Percentiles rank a stretch among this genome's conserved stretches.
Conservation (phyloP, 2,888 invertebrate genomes). For the Amphimallon solstitiale region DNA sequence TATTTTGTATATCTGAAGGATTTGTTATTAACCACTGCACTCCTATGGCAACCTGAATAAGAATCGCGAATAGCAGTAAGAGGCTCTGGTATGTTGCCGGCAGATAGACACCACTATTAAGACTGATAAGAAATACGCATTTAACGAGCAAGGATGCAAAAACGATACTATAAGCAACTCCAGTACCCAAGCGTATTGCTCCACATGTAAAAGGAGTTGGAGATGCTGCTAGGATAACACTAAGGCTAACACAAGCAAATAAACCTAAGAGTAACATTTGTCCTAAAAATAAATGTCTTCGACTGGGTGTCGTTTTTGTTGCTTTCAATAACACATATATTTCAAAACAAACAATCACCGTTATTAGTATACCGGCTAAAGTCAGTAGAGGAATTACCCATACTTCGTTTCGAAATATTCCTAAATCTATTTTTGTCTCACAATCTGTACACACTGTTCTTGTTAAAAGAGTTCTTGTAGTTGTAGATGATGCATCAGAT, state of each 20-base stretch:
- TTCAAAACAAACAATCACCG: conserved; percentile 87
- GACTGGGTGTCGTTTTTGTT: conserved; percentile 82
- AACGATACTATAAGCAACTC: conserved; percentile 84
- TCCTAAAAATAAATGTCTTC: conserved; percentile 86
- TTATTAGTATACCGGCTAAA: conserved; percentile 84
- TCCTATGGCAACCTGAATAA: conserved; percentile 88
- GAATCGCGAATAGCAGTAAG: conserved; percentile 87
- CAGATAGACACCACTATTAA: conserved; percentile 90
- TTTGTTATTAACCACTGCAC: conserved; percentile 86
- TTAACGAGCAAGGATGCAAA: conserved; percentile 93
- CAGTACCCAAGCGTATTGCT: conserved; percentile 83
- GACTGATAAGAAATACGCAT: conserved; percentile 90
- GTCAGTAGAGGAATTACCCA: conserved; percentile 93
- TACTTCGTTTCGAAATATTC: conserved; percentile 73
- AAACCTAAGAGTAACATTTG: conserved; percentile 87
- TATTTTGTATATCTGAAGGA: conserved; percentile 72
- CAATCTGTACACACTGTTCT: conserved; percentile 60
- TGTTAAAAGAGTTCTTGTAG: conserved; percentile 55
- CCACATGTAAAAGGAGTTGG: conserved; percentile 85
- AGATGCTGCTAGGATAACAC: conserved; percentile 80
- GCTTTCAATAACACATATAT: conserved; percentile 89
- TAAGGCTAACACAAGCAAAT: conserved; percentile 82
- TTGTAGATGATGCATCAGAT: conserved; percentile 54
- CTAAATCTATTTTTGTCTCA: conserved; percentile 50
- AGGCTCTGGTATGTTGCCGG: conserved; percentile 93